Percentiles rank a stretch among this genome's conserved stretches.
Evolutionary conservation across 2,113 vertebrate genomes (phyloP).

Genomic region (Nanorana parkeri): DNA sequence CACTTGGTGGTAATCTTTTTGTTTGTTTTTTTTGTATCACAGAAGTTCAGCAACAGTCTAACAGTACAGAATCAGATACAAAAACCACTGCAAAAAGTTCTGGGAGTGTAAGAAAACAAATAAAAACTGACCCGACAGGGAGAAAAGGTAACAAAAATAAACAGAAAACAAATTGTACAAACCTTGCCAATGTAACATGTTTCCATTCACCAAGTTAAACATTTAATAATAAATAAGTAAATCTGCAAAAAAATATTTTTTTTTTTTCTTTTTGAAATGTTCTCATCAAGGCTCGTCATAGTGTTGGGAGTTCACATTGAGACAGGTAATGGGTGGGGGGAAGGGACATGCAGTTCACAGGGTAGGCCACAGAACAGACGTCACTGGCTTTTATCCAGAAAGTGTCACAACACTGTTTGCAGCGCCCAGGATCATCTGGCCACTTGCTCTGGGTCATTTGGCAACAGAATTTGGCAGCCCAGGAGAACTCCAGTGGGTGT

Average conservation of each 20-base stretch:
- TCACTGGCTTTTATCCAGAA: constrained; percentile 51
- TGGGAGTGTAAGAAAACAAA: constrained; percentile 63
- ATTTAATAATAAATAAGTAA: constrained; percentile 67
- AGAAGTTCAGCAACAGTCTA: constrained; percentile 82
- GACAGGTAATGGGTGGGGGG: constrained; percentile 51
- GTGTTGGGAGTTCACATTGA: constrained; percentile 64
- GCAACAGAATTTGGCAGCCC: background rate
- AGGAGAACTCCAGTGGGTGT: background rate
- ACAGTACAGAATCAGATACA: constrained; percentile 81
- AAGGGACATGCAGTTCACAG: constrained; percentile 65
- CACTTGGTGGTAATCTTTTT: constrained; percentile 85
- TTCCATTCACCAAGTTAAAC: constrained; percentile 61
- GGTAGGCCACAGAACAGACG: constrained; percentile 37
- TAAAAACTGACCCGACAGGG: constrained; percentile 15
- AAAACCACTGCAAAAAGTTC: constrained; percentile 70
- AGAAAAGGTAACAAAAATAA: background rate
- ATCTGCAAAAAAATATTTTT: constrained; percentile 66
- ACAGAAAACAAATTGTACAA: constrained; percentile 60
- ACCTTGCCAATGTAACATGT: constrained; percentile 60
- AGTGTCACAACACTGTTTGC: constrained; percentile 23
- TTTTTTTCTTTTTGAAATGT: constrained; percentile 38
- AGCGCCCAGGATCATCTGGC: background rate
- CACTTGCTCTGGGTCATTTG: constrained; percentile 1
- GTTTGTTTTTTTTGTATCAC: constrained; percentile 70
- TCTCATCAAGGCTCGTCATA: constrained; percentile 59